phyloP scores from a whole-genome alignment of 2,113 vertebrate species.

The Scopus umbretta region DNA sequence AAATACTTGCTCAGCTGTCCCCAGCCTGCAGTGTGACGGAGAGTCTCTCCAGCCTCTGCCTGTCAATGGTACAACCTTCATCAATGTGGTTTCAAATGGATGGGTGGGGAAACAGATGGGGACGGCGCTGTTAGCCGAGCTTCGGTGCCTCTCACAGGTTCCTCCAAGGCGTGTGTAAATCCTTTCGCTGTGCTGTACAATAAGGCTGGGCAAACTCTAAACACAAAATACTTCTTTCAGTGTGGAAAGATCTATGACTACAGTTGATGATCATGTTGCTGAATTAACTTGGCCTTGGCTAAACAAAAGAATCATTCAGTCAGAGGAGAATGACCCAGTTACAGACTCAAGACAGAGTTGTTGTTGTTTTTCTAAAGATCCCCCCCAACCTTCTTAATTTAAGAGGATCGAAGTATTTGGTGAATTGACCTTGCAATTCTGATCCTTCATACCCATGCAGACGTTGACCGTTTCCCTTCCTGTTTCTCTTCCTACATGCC shows the following conservation, averaged over 20 bases:
- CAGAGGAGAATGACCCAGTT: conserved; percentile 11
- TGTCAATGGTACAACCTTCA: neutral
- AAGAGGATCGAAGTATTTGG: neutral
- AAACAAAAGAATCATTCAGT: conserved; percentile 57
- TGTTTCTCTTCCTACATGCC: too few species aligned
- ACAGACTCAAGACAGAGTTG: neutral
- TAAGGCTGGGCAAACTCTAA: neutral
- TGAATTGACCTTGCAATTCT: neutral
- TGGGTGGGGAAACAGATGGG: neutral
- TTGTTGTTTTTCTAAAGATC: neutral
- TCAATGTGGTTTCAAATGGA: accelerated
- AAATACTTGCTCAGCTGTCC: neutral
- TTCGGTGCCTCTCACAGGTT: neutral
- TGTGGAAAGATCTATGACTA: neutral
- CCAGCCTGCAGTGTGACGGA: neutral
- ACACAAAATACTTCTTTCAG: neutral
- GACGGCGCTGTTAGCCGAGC: neutral
- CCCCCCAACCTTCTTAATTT: neutral
- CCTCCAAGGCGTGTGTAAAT: neutral
- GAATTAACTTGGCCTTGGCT: neutral
- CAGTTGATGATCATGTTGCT: neutral
- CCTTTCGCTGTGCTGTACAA: neutral
- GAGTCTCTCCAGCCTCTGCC: neutral
- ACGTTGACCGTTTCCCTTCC: neutral
- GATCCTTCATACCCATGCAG: neutral